Evolutionary conservation across 1,140 invertebrate genomes (phyloP), one percentile per base, ranked within the genome.

Genomic region (Lutraria rhynchaena): DNA sequence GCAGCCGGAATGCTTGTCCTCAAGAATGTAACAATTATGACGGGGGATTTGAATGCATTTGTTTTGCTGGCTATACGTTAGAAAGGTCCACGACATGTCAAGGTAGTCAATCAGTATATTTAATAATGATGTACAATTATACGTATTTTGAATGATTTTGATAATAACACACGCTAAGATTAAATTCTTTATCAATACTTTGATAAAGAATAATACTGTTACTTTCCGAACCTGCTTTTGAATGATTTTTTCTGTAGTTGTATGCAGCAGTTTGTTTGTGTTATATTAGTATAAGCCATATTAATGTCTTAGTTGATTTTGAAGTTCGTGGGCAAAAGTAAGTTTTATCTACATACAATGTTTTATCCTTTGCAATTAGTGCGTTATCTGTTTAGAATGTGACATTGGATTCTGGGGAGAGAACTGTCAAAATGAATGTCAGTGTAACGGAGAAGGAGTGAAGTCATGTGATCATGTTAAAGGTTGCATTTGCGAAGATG

Each of bases 401-500:
- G 41, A 63, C 0, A 9, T 57, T 7, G 58, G 27, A 27, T n/a
- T 19, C 22, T 77, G 46, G 29, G 75, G 75, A 5, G 29, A 51
- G 0, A 67, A 77, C n/a, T 77, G 75, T 49, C 24, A 17, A 17
- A 29, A 77, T 15, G 35, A n/a, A n/a, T 77, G 75, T 63, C 17
- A 31, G 22, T 77, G 75, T 67, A 65, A 22, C 1, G 37, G 60
- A 17, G 58, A 33, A 19, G 75, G 75, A 0, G 61, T 58, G 13
- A 27, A 53, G 27, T n/a, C 17, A 11, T 77, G 75, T 41, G 44
- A 77, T 33, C 33, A 33, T 24, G 49, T 65, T 13, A 65, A 55
- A 67, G 75, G 75, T 24, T 77, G 75, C 51, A 24, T 67, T 5
- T 77, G 75, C 55, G 13, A 24, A 11, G 61, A 22, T 27, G 75